Conservation (phyloP, 2,113 vertebrate genomes). For the Datnioides undecimradiatus region DNA sequence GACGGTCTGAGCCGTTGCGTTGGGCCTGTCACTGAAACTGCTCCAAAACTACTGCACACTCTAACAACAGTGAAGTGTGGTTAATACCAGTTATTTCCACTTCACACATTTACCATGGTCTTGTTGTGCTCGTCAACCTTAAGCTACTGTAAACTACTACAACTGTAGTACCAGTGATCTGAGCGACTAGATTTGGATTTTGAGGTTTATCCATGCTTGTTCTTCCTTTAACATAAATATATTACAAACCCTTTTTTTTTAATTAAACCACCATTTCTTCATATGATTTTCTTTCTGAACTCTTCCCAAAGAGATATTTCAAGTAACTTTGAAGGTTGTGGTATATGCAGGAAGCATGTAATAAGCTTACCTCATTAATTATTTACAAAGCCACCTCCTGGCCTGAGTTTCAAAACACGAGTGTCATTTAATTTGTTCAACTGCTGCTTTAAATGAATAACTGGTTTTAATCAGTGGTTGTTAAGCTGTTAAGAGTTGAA, state of each 20-base stretch:
- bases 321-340: constrained; percentile 17
- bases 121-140: neutral
- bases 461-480: neutral
- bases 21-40: neutral
- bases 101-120: neutral
- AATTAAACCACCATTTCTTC: neutral
- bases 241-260: neutral
- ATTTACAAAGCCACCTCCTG: constrained; percentile 7
- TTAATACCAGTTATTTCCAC: neutral
- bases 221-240: neutral
- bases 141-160: neutral
- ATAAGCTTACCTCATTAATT: constrained; percentile 24
- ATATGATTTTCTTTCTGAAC: neutral
- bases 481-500: neutral
- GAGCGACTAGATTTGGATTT: neutral
- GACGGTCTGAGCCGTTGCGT: neutral
- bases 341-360: constrained; percentile 5
- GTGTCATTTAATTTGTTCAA: constrained; percentile 17
- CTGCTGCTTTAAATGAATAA: constrained; percentile 7
- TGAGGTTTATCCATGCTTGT: neutral
- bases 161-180: neutral
- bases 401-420: neutral
- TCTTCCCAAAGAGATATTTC: neutral
- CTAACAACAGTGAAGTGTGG: neutral
- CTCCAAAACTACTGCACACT: neutral